A percentile compares a stretch with the other conserved stretches of the same genome.
These are phyloP conservation scores for Cosmia pyralina DNA, from an alignment of 2,888 invertebrate genomes.

Conservation along the genomic window DNA sequence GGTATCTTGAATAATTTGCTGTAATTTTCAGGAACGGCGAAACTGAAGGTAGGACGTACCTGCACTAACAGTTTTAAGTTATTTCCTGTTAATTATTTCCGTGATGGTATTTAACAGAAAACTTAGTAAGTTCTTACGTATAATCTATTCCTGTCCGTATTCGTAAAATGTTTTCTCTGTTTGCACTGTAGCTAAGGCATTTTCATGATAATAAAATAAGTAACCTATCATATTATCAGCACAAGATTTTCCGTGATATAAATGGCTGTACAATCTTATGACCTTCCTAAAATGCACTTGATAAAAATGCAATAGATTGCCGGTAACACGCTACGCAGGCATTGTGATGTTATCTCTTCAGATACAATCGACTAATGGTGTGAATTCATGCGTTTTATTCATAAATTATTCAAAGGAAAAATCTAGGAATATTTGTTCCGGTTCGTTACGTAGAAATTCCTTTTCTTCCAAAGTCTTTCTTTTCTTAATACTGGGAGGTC, in stretches of 20 bases:
- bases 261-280: constrained; percentile 49
- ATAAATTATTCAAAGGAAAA: constrained; percentile 42
- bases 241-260: constrained; percentile 37
- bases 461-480: background rate
- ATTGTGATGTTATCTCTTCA: constrained; percentile 51
- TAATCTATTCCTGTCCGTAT: background rate
- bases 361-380: constrained; percentile 44
- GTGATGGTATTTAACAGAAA: background rate
- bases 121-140: background rate
- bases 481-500: too few species aligned
- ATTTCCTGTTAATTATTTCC: constrained; percentile 11
- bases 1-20: constrained; percentile 48
- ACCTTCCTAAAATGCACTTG: constrained; percentile 67
- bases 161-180: constrained; percentile 14
- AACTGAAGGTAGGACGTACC: background rate
- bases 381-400: constrained; percentile 46
- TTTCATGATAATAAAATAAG: constrained; percentile 22
- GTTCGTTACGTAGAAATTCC: constrained; percentile 3
- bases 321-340: constrained; percentile 52
- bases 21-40: constrained; percentile 46
- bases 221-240: constrained; percentile 42
- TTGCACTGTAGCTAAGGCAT: constrained; percentile 17
- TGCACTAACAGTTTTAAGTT: constrained; percentile 10
- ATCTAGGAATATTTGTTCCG: constrained; percentile 22
- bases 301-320: constrained; percentile 63